These are phyloP conservation scores for Hydrophis major DNA, from an alignment of 2,797 vertebrate species.

Conservation along the genomic window DNA sequence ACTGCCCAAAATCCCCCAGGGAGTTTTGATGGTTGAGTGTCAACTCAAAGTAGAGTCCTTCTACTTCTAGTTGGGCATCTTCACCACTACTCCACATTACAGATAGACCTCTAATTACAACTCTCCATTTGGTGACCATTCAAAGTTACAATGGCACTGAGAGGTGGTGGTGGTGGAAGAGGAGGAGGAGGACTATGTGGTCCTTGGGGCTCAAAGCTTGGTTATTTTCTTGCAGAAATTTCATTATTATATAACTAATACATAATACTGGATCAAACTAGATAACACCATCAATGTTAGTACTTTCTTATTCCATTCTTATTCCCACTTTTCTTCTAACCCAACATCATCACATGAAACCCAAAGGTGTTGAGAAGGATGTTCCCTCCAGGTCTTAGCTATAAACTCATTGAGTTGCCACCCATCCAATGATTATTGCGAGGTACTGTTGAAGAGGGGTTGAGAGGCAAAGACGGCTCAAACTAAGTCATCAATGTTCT, in stretches of 20 bases:
- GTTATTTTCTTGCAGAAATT: too few relatives aligned
- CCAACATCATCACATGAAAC: neutral
- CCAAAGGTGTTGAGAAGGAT: neutral
- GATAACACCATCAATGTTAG: too few relatives aligned
- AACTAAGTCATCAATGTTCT: neutral
- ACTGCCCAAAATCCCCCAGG: neutral
- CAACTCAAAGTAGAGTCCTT: neutral
- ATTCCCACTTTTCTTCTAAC: neutral
- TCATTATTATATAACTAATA: too few relatives aligned
- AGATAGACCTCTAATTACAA: neutral
- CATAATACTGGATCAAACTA: too few relatives aligned
- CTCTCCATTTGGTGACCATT: neutral
- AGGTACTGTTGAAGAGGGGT: neutral
- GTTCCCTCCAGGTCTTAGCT: neutral
- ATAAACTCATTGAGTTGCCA: neutral
- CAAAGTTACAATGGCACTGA: too few relatives aligned
- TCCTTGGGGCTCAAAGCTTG: too few relatives aligned
- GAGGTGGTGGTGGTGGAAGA: neutral
- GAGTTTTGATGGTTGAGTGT: neutral
- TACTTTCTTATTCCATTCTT: neutral
- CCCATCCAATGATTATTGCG: neutral
- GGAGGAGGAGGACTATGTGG: neutral
- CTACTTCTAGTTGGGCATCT: neutral
- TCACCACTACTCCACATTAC: neutral
- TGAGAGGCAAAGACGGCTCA: neutral